Evolutionary conservation across 2,888 invertebrate species (phyloP).

Genomic region (Torymus auratus): DNA sequence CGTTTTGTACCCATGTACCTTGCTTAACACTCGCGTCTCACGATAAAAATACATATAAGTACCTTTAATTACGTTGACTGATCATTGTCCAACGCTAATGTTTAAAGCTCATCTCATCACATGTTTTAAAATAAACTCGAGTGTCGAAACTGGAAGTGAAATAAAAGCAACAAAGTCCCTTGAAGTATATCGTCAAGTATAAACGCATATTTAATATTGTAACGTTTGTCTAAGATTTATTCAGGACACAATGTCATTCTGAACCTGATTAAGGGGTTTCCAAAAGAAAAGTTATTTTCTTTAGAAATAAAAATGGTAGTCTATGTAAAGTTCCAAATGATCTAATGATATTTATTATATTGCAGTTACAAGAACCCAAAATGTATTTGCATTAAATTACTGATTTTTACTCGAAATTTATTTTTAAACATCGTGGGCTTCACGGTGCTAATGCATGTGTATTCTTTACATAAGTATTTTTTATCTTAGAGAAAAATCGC

Average conservation of each 20-base stretch:
- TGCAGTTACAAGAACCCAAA: background rate
- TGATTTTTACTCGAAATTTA: too few species aligned
- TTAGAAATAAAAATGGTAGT: conserved; percentile 44
- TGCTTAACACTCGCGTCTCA: conserved; percentile 46
- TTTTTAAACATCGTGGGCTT: too few species aligned
- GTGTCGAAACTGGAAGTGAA: conserved; percentile 52
- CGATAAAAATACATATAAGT: conserved; percentile 49
- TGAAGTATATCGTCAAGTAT: conserved; percentile 67
- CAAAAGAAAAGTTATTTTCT: conserved; percentile 63
- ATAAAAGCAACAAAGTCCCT: conserved; percentile 55
- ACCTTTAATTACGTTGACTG: conserved; percentile 53
- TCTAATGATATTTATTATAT: conserved; percentile 20
- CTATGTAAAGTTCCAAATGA: background rate
- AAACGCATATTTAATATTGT: conserved; percentile 71
- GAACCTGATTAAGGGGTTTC: conserved; percentile 71
- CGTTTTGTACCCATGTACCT: conserved; percentile 59
- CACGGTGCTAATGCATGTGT: too few species aligned
- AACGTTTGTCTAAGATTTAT: conserved; percentile 71
- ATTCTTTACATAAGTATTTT: too few species aligned
- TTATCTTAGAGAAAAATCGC: too few species aligned
- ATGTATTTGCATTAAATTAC: too few species aligned
- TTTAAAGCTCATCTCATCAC: conserved; percentile 52
- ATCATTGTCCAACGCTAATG: conserved; percentile 51
- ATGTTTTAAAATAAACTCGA: conserved; percentile 44
- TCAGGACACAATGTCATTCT: conserved; percentile 71